A percentile compares a stretch with the other conserved stretches of the same genome.
These are phyloP conservation scores for Trichechus manatus DNA, from an alignment of 2,113 vertebrate species.

Conservation along the genomic window DNA sequence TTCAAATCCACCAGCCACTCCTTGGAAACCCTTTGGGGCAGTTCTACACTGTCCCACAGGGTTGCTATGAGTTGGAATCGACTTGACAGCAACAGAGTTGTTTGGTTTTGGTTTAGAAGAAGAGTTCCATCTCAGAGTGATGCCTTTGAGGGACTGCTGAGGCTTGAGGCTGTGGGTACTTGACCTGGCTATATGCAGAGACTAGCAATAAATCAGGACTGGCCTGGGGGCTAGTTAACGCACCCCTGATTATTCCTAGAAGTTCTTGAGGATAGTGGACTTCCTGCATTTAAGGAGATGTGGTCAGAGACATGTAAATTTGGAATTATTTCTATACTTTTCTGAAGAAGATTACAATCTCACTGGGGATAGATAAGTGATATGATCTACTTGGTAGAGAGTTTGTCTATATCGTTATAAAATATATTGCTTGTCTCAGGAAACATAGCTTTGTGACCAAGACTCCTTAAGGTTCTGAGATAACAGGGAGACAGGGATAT, in stretches of 20 bases:
- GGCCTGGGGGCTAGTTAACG: not conserved
- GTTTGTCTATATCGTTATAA: not conserved
- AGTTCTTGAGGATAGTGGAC: not conserved
- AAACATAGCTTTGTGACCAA: not conserved
- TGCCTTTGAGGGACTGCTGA: not conserved
- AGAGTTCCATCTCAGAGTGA: not conserved
- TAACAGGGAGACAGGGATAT: not conserved
- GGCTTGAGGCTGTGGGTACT: not conserved
- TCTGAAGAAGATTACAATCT: not conserved
- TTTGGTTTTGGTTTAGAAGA: not conserved
- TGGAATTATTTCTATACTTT: constrained; percentile 42
- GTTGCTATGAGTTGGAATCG: too few relatives aligned
- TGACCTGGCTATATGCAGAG: not conserved
- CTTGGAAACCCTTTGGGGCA: too few relatives aligned
- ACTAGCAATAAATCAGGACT: not conserved
- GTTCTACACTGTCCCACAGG: too few relatives aligned
- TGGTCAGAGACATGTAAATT: not conserved
- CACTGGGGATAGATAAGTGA: not conserved
- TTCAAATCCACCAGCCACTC: too few relatives aligned
- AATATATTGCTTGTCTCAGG: not conserved
- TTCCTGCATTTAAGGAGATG: not conserved
- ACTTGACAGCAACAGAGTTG: too few relatives aligned
- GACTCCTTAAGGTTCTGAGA: not conserved
- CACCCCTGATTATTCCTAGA: not conserved
- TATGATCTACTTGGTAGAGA: not conserved